Percentiles rank a stretch among this genome's conserved stretches.
phyloP scores from a whole-genome alignment of 2,113 vertebrate genomes.

The Patagioenas fasciata region DNA sequence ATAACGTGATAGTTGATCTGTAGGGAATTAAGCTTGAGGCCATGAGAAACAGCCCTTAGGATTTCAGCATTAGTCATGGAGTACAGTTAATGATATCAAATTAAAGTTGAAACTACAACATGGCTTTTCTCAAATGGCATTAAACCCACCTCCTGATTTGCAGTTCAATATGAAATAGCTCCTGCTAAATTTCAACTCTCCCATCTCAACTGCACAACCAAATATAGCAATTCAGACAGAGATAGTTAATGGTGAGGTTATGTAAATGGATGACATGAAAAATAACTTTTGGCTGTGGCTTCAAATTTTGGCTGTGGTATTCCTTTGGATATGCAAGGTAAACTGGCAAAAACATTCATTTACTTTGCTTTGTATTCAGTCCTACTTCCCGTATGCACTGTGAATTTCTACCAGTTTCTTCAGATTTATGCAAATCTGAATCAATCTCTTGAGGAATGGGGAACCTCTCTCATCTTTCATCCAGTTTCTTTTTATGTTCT shows the following conservation, averaged over 20 bases:
- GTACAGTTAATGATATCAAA: slow-evolving; percentile 2
- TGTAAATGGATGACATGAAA: background rate
- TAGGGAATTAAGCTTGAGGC: background rate
- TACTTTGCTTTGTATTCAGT: background rate
- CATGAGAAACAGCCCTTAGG: slow-evolving; percentile 4
- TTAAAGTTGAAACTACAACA: slow-evolving; percentile 1
- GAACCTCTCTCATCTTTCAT: background rate
- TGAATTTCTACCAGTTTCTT: background rate
- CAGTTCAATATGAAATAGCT: background rate
- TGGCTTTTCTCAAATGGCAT: slow-evolving; percentile 26
- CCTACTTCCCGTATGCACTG: background rate
- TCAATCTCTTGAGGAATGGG: background rate
- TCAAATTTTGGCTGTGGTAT: background rate
- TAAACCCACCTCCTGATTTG: background rate
- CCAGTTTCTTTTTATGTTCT: background rate
- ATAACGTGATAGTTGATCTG: background rate
- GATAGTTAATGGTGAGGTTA: background rate
- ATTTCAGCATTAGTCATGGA: slow-evolving; percentile 26
- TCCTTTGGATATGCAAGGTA: background rate
- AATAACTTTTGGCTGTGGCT: background rate
- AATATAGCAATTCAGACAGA: background rate
- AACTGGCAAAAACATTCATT: background rate
- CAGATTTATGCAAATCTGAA: background rate
- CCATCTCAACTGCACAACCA: background rate
- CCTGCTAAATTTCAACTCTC: background rate